Evolutionary conservation across 1,140 invertebrate species (phyloP), one percentile per base, ranked within the genome.

Genomic region (Carposina sasakii): DNA sequence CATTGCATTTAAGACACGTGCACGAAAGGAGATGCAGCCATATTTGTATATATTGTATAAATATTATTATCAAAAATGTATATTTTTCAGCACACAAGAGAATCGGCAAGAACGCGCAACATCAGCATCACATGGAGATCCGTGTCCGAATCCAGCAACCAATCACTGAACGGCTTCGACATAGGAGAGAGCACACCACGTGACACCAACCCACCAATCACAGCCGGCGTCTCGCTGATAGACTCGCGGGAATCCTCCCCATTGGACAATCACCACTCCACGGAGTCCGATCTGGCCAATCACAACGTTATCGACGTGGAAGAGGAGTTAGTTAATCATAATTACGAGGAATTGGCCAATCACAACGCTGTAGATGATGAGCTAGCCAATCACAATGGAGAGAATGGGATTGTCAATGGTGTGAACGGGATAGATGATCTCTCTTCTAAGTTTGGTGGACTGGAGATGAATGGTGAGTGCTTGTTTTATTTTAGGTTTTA

Each of bases 121-220:
- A 77, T 77, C 30, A 79, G 75, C 54, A 79, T 84, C 44, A 83
- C 76, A 0, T 84, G 81, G 76, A 63, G 82, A 0, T 84, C 81
- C 1, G 60, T 84, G 36, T 85, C 83, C 0, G 83, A 85, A 39
- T 83, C 79, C 1, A 79, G 76, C 60, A 83, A 84, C 57, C 82
- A 85, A 28, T 85, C 81, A 15, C 82, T 73, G 3, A 77, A 69
- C 20, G 79, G 81, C 9, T 81, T 84, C 54, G 83, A 83, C 40
- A 60, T 82, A n/a, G 63, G 64, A 10, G 73, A 67, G 51, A 60
- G 31, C 42, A 24, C 55, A 58, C 1, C 64, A 56, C 5, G n/a
- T n/a, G 73, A 67, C 52, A 60, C 36, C 42, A 24, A 55, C 61
- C 1, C 64, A 56, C 5, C 63, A n/a, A 17, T 66, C 15, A 67